These are phyloP conservation scores for Aurelia sp. DNA, from an alignment of 30 jellyfish, hydroid and myxozoan genomes.

Conservation along the genomic window DNA sequence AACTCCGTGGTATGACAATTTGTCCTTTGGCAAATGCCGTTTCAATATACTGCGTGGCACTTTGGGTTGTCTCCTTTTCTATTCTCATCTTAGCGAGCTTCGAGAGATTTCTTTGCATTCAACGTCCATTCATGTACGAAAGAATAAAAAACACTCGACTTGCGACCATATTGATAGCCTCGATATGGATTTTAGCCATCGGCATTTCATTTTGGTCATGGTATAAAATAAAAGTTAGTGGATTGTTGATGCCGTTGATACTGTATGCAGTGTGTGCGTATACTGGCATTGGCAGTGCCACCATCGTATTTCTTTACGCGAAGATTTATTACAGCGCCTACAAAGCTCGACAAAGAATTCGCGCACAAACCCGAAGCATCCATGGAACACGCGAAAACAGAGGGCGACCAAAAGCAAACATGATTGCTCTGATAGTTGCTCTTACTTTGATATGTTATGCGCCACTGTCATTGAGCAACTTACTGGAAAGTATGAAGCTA, in stretches of 20 bases:
- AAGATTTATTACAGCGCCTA: constrained; percentile 9
- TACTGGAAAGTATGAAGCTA: not conserved
- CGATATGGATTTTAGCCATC: constrained; percentile 6
- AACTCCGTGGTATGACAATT: not conserved
- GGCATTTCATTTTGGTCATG: not conserved
- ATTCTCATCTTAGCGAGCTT: constrained; percentile 16
- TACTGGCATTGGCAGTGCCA: not conserved
- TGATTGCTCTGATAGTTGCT: constrained; percentile 5
- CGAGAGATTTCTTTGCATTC: constrained; percentile 17
- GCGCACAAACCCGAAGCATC: not conserved
- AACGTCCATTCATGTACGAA: constrained; percentile 9
- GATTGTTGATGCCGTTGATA: too few relatives aligned
- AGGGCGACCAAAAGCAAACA: not conserved
- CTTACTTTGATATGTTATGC: not conserved
- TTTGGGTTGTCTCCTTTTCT: constrained; percentile 4
- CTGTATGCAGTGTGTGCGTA: not conserved
- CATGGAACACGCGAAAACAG: not conserved
- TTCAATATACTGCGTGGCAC: not conserved
- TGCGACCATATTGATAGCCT: not conserved
- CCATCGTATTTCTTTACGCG: not conserved
- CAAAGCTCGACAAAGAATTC: constrained; percentile 17
- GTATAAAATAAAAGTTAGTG: not conserved
- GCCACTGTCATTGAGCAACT: not conserved
- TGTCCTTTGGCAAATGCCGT: constrained; percentile 2
- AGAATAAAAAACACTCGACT: not conserved